Base-by-base conservation (phyloP, 1,140 invertebrate species). In the Maconellicoccus hirsutus region DNA sequence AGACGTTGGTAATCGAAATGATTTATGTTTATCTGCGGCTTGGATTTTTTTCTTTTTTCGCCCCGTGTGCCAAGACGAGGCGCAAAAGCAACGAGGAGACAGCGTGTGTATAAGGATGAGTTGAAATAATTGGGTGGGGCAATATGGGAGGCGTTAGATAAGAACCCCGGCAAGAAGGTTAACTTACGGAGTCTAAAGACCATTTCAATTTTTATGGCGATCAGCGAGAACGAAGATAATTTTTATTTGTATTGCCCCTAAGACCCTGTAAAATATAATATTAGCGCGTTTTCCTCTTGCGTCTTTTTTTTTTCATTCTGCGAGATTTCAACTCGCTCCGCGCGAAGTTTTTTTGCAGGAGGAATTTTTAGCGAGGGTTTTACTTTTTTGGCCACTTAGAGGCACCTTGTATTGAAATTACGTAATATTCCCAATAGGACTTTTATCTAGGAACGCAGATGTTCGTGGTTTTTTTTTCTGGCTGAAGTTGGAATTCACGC, bases 131-230 rank as follows among this genome's bases (percentile, higher is more conserved):
- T 66, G 61, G 61, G 61, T 66, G 61, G 61, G 61, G 61, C 61
- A 66, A 66, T 66, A 66, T 66, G 61, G 61, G 61, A 66, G 61
- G 61, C 61, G 61, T 66, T 66, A 66, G 61, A 66, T 66, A 66
- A 66, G 61, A 66, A 66, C 10, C 61, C 61, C 25, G 10, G 61
- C 61, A 23, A 66, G 61, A 66, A 66, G 61, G 61, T 66, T 66
- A 66, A 66, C 61, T 66, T 66, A 66, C 61, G 61, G 61, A 66
- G 61, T 66, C 25, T 26, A 26, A 66, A 66, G 61, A 66, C 61
- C 61, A 66, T 66, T 66, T 66, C 61, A 66, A 66, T 66, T 66
- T 66, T 66, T 66, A 66, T 66, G 61, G 61, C 61, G 61, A 66
- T 66, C 61, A 66, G 61, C 25, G 61, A 66, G 25, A 66, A 66